These are phyloP conservation scores for Raja brachyura DNA, from an alignment of 2,113 vertebrate species.

Conservation along the genomic window DNA sequence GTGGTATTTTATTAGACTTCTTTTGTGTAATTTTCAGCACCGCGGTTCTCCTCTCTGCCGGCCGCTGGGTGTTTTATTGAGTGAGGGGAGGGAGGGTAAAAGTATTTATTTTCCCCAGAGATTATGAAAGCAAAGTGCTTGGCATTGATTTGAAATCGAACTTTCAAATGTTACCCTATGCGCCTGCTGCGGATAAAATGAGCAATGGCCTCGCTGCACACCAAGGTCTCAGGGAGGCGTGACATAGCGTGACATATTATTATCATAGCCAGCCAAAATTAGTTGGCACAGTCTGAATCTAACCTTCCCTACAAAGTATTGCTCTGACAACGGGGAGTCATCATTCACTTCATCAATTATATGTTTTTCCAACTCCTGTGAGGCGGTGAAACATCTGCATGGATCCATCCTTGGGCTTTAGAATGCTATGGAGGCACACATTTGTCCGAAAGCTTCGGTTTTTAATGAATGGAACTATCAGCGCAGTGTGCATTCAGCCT, in stretches of 20 bases:
- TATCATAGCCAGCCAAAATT: background rate
- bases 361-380: background rate
- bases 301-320: background rate
- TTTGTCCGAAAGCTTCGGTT: background rate
- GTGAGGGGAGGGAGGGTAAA: background rate
- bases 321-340: background rate
- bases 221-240: background rate
- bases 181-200: background rate
- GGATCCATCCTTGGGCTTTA: background rate
- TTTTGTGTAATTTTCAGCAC: constrained; percentile 15
- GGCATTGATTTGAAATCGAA: background rate
- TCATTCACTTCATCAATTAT: constrained; percentile 3
- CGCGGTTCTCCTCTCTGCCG: background rate
- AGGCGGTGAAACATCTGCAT: background rate
- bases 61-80: background rate
- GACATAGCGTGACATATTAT: background rate
- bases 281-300: constrained; percentile 27
- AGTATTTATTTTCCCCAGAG: background rate
- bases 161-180: background rate
- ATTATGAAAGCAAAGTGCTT: background rate
- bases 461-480: background rate
- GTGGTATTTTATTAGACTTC: constrained; percentile 12
- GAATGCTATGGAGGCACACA: background rate
- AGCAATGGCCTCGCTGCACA: background rate
- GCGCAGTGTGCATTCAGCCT: background rate